A percentile compares a stretch with the other conserved stretches of the same genome.
Conservation (phyloP, 1,140 invertebrate species). For the Dinoponera quadriceps region DNA sequence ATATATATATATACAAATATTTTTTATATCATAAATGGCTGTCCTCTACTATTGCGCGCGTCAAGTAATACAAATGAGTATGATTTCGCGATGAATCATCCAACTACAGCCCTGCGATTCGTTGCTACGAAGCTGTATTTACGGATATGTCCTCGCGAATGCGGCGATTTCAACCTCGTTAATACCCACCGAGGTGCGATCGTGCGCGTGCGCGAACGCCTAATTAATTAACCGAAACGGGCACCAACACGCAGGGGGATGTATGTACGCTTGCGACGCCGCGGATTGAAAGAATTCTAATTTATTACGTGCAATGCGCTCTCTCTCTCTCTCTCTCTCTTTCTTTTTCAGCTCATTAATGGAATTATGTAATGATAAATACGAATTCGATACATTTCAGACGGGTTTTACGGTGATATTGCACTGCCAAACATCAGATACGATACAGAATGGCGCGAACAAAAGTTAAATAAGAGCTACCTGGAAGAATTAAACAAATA, state of each 20-base stretch:
- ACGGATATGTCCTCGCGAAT: constrained; percentile 58
- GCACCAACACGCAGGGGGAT: constrained; percentile 12
- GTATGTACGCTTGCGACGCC: background rate
- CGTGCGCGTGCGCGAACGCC: background rate
- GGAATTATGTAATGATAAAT: background rate
- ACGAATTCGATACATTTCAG: constrained; percentile 84
- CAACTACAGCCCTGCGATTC: constrained; percentile 41
- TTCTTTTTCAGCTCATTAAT: background rate
- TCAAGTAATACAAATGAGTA: background rate
- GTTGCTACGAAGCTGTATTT: constrained; percentile 52
- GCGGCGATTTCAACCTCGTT: constrained; percentile 60
- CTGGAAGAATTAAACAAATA: constrained; percentile 91
- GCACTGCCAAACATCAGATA: constrained; percentile 90
- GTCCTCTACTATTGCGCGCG: background rate
- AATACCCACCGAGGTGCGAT: constrained; percentile 31
- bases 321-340: background rate
- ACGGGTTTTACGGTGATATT: constrained; percentile 92
- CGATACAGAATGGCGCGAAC: constrained; percentile 85
- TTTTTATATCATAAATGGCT: background rate
- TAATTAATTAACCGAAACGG: constrained; percentile 66
- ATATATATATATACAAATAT: too few species aligned
- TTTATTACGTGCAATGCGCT: constrained; percentile 39
- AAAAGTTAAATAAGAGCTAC: constrained; percentile 88
- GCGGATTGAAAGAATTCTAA: constrained; percentile 42
- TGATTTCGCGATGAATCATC: too few species aligned